Evolutionary conservation across 2,113 vertebrate species (phyloP), one percentile per base, ranked within the genome.

Genomic region (Lagopus muta): DNA sequence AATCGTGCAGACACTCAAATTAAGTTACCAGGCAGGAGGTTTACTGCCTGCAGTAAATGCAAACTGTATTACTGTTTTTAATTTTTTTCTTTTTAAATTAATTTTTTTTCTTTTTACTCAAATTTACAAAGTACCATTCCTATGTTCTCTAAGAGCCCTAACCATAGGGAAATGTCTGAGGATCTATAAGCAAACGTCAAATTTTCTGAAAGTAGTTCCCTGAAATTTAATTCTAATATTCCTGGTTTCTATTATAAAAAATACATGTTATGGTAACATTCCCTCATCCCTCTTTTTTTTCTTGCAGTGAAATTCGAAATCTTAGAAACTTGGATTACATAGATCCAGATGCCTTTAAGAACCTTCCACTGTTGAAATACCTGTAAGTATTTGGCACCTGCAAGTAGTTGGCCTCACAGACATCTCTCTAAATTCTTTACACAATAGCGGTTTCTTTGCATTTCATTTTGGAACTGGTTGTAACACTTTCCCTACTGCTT

Each of bases 231-330:
- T 52, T 73, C 55, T 67, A 91, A 55, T 30, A 24, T 38, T 71
- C 40, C 36, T 91, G 24, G 64, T 66, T 92, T 92, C 57, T 80
- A 50, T 89, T 91, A 40, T n/a, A 62, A 77, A 69, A 65, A 47
- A 30, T 76, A 78, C 81, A 69, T 32, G 30, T 7, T 54, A 13
- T 54, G 24, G 86, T 64, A 88, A 83, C 34, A 4, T 86, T 66
- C 42, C 71, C 92, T 55, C 52, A 28, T 20, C 13, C 14, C 76
- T 11, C 92, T 69, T 61, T 80, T 94, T 80, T 93, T 91, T 91
- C 85, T 96, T 96, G 78, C 97, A 99, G 99, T 98, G 99, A 99
- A 97, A 98, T 99, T 88, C 98, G 99, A 54, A 99, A 99, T 80
- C 97, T 98, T 22, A 99, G 97, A 95, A 98, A 97, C 90, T 96